These are phyloP conservation scores for Catharus fuscescens DNA, from an alignment of 2,113 vertebrate genomes.

Conservation along the genomic window DNA sequence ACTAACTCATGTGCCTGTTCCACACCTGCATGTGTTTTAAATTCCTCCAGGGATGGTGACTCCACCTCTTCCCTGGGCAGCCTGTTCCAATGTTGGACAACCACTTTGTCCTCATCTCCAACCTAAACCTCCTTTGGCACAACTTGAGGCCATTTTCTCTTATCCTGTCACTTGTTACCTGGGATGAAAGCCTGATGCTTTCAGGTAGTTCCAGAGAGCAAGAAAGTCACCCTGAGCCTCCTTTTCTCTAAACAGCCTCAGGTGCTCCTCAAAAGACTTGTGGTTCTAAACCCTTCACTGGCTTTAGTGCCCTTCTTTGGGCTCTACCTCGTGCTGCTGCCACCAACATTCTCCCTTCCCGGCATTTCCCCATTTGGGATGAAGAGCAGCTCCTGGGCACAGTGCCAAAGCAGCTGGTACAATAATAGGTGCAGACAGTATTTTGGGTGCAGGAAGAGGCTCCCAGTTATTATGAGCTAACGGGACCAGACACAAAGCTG, in stretches of 20 bases:
- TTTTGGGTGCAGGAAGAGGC: background rate
- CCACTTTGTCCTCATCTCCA: background rate
- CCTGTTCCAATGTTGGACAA: background rate
- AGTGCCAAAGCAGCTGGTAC: background rate
- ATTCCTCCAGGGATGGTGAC: background rate
- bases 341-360: background rate
- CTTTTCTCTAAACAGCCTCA: background rate
- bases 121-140: background rate
- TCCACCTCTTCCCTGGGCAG: background rate
- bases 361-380: background rate
- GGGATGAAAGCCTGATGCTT: accelerated
- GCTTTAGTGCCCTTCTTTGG: background rate
- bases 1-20: background rate
- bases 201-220: background rate
- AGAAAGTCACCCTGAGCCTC: background rate
- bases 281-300: background rate
- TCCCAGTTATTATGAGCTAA: background rate
- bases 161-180: background rate
- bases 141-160: background rate
- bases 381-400: background rate
- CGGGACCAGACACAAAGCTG: accelerated
- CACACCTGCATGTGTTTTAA: background rate
- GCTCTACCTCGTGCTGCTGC: background rate
- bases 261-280: background rate
- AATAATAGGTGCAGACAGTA: background rate